Conservation (phyloP, 2,797 vertebrate genomes). For the Fundulus diaphanus region DNA sequence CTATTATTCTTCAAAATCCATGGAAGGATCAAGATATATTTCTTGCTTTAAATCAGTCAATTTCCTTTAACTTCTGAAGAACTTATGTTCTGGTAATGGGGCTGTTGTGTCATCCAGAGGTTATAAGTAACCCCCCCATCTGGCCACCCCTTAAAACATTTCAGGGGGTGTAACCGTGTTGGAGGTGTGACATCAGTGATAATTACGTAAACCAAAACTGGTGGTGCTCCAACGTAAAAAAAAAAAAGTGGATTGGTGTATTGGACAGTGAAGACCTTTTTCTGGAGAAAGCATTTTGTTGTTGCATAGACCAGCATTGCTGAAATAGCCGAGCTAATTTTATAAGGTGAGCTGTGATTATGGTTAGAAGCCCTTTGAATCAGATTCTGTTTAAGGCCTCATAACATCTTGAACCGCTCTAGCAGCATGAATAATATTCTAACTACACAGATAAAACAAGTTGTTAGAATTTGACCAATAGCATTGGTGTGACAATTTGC, state of each 20-base stretch:
- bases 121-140: not conserved
- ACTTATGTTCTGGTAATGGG: not conserved
- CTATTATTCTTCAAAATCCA: not conserved
- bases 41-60: not conserved
- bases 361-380: not conserved
- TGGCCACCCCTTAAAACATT: not conserved
- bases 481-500: not conserved
- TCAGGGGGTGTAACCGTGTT: not conserved
- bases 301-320: not conserved
- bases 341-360: not conserved
- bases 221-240: not conserved
- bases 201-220: not conserved
- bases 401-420: not conserved
- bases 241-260: not conserved
- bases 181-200: not conserved
- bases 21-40: not conserved
- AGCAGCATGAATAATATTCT: not conserved
- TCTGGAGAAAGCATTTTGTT: not conserved
- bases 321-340: not conserved
- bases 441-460: not conserved
- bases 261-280: not conserved
- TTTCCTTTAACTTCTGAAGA: not conserved
- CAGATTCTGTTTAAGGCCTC: not conserved
- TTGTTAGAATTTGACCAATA: not conserved
- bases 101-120: not conserved